phyloP scores from a whole-genome alignment of 2,113 vertebrate genomes.

The Otus sunia region DNA sequence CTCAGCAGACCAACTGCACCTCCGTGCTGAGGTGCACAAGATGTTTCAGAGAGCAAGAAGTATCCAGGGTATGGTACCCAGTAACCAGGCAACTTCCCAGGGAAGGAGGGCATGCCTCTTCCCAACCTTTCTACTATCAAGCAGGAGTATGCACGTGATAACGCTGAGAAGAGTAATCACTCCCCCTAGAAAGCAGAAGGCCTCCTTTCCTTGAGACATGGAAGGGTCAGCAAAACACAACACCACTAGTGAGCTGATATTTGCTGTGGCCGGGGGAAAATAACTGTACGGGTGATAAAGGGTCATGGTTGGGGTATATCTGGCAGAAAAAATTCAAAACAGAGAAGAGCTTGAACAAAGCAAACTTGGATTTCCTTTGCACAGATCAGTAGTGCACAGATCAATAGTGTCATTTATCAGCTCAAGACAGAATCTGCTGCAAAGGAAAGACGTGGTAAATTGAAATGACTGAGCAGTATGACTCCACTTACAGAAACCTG shows the following conservation, averaged over 20 bases:
- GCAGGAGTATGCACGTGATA: neutral
- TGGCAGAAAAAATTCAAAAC: neutral
- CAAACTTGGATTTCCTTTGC: neutral
- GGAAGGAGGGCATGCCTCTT: neutral
- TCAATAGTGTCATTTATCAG: neutral
- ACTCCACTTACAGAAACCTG: neutral
- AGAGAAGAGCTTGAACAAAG: neutral
- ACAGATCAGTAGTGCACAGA: neutral
- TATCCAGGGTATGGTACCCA: neutral
- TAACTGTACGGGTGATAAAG: neutral
- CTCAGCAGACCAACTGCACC: neutral
- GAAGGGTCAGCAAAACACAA: neutral
- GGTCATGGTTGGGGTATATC: neutral
- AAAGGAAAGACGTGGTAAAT: neutral
- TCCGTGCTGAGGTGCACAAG: neutral
- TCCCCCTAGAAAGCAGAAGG: neutral
- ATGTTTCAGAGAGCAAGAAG: neutral
- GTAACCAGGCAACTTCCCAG: neutral
- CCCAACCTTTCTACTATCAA: neutral
- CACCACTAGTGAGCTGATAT: neutral
- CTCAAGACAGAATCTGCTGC: neutral
- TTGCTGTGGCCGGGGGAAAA: neutral
- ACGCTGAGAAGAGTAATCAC: neutral
- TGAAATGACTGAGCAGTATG: neutral
- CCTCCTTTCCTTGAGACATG: neutral